These are phyloP conservation scores for Hydrophis major DNA, from an alignment of 2,797 vertebrate species.

Conservation along the genomic window DNA sequence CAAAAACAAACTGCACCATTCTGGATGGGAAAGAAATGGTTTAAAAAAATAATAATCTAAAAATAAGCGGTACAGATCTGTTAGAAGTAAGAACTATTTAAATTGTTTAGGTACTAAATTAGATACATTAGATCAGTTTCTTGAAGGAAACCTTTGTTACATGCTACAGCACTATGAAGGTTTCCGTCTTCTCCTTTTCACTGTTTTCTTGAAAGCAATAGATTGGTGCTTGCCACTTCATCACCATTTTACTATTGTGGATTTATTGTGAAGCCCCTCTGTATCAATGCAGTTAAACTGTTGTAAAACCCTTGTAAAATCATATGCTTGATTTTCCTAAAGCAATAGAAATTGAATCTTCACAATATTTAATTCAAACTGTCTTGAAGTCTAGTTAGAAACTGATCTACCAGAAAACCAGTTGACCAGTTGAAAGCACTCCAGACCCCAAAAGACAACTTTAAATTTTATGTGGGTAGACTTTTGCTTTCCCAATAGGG, in stretches of 20 bases:
- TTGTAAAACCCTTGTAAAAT: background rate
- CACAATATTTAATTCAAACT: background rate
- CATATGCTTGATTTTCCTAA: background rate
- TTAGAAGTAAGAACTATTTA: conserved; percentile 8
- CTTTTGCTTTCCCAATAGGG: background rate
- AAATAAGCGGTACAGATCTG: background rate
- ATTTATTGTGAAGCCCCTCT: background rate
- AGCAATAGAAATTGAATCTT: background rate
- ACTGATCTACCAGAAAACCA: background rate
- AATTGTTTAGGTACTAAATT: background rate
- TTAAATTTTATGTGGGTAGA: background rate
- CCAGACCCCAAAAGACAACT: background rate
- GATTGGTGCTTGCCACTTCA: background rate
- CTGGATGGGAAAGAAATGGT: background rate
- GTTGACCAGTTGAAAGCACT: background rate
- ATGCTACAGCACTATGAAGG: background rate
- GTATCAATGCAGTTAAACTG: background rate
- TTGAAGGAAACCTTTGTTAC: background rate
- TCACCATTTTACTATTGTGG: background rate
- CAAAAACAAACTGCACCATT: background rate
- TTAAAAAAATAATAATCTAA: background rate
- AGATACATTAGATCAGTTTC: background rate
- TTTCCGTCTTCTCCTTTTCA: background rate
- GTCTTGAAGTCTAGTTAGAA: background rate
- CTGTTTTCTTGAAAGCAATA: background rate